These are phyloP conservation scores for Nezara viridula DNA, from an alignment of 2,888 invertebrate species.

Conservation along the genomic window DNA sequence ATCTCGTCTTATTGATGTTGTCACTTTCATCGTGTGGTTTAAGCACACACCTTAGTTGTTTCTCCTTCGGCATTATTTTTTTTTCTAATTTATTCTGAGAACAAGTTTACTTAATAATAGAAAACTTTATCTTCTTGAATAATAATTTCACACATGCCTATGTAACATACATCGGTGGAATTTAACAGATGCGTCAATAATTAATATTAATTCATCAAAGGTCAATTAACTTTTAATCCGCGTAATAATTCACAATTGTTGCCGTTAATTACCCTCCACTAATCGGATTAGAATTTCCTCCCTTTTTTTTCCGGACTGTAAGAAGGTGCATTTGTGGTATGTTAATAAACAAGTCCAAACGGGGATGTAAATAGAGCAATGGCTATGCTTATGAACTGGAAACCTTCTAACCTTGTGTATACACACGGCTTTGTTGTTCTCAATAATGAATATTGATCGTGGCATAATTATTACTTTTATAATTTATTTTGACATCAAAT, in stretches of 20 bases:
- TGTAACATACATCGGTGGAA: neutral
- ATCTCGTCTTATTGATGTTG: no score
- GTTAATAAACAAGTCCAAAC: neutral
- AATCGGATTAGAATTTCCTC: neutral
- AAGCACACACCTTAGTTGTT: no score
- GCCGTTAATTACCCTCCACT: neutral
- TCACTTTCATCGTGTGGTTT: no score
- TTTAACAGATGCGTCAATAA: neutral
- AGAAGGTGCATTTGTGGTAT: neutral
- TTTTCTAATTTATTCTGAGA: no score
- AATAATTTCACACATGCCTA: neutral
- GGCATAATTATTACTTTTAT: neutral
- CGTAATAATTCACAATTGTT: neutral
- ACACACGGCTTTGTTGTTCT: neutral
- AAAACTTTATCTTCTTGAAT: no score
- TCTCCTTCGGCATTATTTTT: no score
- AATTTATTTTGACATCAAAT: neutral
- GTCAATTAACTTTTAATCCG: neutral
- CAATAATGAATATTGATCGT: neutral
- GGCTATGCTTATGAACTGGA: neutral
- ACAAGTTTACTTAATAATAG: no score
- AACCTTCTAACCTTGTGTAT: neutral
- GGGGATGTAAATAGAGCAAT: neutral
- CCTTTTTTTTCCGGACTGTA: neutral
- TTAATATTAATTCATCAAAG: constrained; percentile 2